Percentiles rank a stretch among this genome's conserved stretches.
Conservation (phyloP, 2,797 vertebrate genomes). For the Falco novaeseelandiae region DNA sequence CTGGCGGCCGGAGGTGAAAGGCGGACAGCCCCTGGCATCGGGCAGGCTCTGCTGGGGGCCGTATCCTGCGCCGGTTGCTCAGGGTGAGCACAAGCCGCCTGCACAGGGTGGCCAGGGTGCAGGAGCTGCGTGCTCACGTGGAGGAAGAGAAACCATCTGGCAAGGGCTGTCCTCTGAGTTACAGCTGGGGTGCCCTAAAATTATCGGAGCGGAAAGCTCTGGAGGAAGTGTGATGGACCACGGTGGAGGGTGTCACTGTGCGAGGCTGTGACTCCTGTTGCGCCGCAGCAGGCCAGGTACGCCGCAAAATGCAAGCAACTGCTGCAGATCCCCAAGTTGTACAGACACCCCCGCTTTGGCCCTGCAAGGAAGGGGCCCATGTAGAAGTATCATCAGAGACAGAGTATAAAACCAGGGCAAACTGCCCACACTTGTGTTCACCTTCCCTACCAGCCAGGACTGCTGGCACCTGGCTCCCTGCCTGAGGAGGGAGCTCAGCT, state of each 20-base stretch:
- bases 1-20: not conserved
- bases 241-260: not conserved
- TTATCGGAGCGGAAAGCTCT: rapidly evolving
- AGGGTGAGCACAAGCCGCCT: not conserved
- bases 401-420: not conserved
- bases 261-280: rapidly evolving
- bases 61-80: rapidly evolving
- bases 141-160: not conserved
- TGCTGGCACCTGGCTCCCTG: not conserved
- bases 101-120: not conserved
- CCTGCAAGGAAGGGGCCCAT: not conserved
- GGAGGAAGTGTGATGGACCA: not conserved
- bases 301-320: rapidly evolving
- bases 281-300: not conserved
- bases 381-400: not conserved
- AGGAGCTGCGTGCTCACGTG: rapidly evolving
- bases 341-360: not conserved
- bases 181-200: not conserved
- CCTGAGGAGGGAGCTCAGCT: not conserved
- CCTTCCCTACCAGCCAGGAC: not conserved
- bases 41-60: not conserved
- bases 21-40: rapidly evolving
- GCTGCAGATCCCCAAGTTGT: rapidly evolving
- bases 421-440: not conserved
- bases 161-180: rapidly evolving